Conservation (phyloP, 2,113 vertebrate genomes). For the Trematocara macrostoma region DNA sequence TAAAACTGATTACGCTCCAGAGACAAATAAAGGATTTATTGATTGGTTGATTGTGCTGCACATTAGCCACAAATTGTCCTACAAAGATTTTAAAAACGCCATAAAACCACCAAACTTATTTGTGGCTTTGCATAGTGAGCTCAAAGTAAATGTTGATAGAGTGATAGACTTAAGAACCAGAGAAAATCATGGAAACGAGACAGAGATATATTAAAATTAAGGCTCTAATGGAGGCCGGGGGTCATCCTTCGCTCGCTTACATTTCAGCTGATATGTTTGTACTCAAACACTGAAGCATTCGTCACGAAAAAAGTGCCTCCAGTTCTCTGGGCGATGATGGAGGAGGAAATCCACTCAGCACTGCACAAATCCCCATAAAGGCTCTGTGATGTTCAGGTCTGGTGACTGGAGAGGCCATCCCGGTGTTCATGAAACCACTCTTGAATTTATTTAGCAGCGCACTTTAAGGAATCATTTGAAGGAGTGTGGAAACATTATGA, state of each 20-base stretch:
- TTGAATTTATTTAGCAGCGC: constrained; percentile 3
- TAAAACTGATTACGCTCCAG: neutral
- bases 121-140: neutral
- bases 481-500: constrained; percentile 2
- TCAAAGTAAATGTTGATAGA: neutral
- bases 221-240: neutral
- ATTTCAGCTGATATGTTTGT: neutral
- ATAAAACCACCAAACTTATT: neutral
- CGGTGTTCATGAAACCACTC: neutral
- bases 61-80: neutral
- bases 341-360: neutral
- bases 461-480: constrained; percentile 1
- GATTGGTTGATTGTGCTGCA: neutral
- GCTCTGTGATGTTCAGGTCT: constrained; percentile 19
- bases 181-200: neutral
- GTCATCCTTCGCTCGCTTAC: neutral
- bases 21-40: constrained; percentile 11
- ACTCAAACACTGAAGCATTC: neutral
- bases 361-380: constrained; percentile 4
- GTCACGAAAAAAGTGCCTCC: neutral
- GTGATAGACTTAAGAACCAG: neutral
- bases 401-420: neutral
- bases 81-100: neutral
- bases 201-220: neutral
- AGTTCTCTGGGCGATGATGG: neutral